Evolutionary conservation across 2,113 vertebrate species (phyloP), one percentile per base, ranked within the genome.

Genomic region (Onychostoma macrolepis): DNA sequence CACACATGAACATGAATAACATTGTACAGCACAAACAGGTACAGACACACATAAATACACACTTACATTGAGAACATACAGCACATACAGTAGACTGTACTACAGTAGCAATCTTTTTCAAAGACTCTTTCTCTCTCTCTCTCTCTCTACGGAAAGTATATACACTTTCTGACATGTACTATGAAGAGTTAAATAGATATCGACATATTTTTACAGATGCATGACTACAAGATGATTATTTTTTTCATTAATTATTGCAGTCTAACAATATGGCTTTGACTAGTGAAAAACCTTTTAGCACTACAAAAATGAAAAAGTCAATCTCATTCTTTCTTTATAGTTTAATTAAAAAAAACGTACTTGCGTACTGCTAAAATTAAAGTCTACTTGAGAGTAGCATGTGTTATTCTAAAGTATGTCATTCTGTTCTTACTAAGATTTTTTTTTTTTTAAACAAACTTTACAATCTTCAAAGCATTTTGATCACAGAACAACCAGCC

Each of bases 181-280:
- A 83, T 90, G 90, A 92, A 84, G 78, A 89, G 63, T 87, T 90
- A 86, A 45, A 90, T 90, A 89, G 79, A 85, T 80, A 71, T 83
- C 45, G 67, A 85, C 75, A 78, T 13, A 85, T 79, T 88, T 85
- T 83, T 86, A 92, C 89, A 92, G 91, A 93, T 61, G 90, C 84
- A 89, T 92, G 83, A 94, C 92, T 87, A 71, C 90, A 90, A 89
- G 48, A 85, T 87, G 89, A 91, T 90, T 89, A 87, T 90, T 85
- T 76, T 90, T 92, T 93, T 90, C 84, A 91, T 72, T 89, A 88
- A 93, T 95, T 95, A 95, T 96, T 95, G 94, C 95, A 89, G 88
- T 95, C 91, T 93, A 95, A 94, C 91, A 90, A 91, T 95, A 95
- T 95, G 94, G 95, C 95, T 95, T 96, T 91, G 91, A 93, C 94